Evolutionary conservation across 2,797 vertebrate genomes (phyloP).

Genomic region (Merluccius polli): DNA sequence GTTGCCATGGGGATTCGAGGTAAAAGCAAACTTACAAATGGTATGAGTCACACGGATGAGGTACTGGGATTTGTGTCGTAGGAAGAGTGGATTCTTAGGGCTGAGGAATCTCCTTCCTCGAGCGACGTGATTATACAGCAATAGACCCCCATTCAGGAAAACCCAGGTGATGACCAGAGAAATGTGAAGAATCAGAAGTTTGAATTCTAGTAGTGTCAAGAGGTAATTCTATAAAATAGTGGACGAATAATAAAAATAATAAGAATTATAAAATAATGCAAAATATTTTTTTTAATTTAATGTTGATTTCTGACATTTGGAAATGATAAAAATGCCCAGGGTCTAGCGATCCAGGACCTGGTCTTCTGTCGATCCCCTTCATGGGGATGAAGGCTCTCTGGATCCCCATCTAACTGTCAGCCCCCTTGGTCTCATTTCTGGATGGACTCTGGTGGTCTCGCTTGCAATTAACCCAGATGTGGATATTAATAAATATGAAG

Average conservation of each 20-base stretch:
- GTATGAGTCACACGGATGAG: conserved; percentile 51
- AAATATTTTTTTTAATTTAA: not conserved
- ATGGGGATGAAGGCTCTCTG: not conserved
- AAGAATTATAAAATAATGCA: no score
- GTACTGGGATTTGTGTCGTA: not conserved
- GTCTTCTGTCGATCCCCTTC: not conserved
- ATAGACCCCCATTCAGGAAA: not conserved
- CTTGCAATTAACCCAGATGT: conserved; percentile 81
- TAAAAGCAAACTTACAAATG: conserved; percentile 52
- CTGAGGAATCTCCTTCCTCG: not conserved
- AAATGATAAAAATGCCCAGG: not conserved
- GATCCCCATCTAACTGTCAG: conserved; percentile 33
- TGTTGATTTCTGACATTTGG: not conserved
- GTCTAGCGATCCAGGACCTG: not conserved
- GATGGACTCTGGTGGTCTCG: conserved; percentile 61
- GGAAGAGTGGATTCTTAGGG: not conserved
- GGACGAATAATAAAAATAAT: not conserved
- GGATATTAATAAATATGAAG: conserved; percentile 77
- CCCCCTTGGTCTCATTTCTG: conserved; percentile 63
- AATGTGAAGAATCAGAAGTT: not conserved
- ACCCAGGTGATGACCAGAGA: not conserved
- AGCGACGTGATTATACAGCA: not conserved
- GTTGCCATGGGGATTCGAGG: conserved; percentile 67
- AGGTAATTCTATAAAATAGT: not conserved
- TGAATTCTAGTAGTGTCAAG: not conserved